Conservation (phyloP, 1,140 invertebrate species). For the Luehdorfia chinensis region DNA sequence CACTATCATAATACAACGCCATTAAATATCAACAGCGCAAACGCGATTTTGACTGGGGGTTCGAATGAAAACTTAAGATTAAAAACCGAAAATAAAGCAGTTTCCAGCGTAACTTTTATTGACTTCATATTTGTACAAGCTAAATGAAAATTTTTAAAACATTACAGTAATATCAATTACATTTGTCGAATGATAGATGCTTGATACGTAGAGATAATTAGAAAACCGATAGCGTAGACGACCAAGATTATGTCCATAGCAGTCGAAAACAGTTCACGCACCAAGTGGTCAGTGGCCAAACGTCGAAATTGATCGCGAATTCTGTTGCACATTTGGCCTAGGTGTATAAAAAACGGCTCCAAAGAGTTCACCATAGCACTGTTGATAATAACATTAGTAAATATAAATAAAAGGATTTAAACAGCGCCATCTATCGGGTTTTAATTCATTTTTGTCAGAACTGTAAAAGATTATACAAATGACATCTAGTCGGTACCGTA, state of each 20-base stretch:
- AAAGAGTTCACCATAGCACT: conserved; percentile 36
- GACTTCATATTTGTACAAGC: not conserved
- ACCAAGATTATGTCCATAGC: conserved; percentile 48
- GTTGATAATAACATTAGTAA: no score
- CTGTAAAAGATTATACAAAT: not conserved
- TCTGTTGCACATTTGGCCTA: conserved; percentile 22
- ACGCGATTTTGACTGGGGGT: no score
- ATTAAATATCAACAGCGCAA: no score
- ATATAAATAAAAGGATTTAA: conserved; percentile 10
- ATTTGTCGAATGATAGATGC: conserved; percentile 39
- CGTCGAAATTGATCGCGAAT: conserved; percentile 27
- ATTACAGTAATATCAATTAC: no score
- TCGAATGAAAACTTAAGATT: no score
- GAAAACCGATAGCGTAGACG: conserved; percentile 50
- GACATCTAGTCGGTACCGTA: not conserved
- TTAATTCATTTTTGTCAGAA: not conserved
- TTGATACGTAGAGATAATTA: conserved; percentile 52
- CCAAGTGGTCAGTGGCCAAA: conserved; percentile 29
- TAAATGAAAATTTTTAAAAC: no score
- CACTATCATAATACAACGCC: no score
- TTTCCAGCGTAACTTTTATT: no score
- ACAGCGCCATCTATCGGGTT: conserved; percentile 25
- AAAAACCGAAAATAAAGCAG: no score
- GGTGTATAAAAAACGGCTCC: conserved; percentile 30
- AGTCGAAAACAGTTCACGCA: conserved; percentile 41